phyloP scores from a whole-genome alignment of 2,113 vertebrate species.

The Taxidea taxus region DNA sequence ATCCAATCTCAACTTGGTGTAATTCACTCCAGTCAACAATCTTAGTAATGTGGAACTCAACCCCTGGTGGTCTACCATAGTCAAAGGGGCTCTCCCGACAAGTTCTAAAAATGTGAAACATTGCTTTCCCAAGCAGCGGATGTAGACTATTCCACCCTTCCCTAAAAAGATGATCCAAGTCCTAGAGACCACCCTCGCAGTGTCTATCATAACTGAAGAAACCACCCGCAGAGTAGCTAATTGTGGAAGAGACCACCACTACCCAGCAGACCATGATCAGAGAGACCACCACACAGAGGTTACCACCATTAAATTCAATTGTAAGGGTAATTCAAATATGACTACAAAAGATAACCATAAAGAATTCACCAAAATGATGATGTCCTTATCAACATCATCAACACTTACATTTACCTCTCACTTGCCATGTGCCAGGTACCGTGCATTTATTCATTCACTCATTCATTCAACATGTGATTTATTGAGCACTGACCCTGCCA shows the following conservation, averaged over 20 bases:
- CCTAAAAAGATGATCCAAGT: not conserved
- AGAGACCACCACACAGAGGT: not conserved
- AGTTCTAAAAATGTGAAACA: not conserved
- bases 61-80: not conserved
- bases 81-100: not conserved
- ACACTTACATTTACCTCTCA: not conserved
- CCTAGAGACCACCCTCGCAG: not conserved
- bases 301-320: not conserved
- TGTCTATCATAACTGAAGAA: not conserved
- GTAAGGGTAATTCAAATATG: not conserved
- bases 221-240: not conserved
- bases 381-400: not conserved
- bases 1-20: conserved; percentile 82
- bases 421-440: not conserved
- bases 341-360: not conserved
- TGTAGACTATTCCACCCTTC: not conserved
- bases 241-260: not conserved
- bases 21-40: conserved; percentile 9
- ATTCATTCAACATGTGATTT: not conserved
- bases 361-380: not conserved
- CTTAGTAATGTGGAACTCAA: accelerated
- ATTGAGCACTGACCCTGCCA: not conserved
- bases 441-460: not conserved
- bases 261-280: not conserved
- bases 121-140: not conserved